Conservation (phyloP, 2,888 invertebrate species). For the Arenicola marina region DNA sequence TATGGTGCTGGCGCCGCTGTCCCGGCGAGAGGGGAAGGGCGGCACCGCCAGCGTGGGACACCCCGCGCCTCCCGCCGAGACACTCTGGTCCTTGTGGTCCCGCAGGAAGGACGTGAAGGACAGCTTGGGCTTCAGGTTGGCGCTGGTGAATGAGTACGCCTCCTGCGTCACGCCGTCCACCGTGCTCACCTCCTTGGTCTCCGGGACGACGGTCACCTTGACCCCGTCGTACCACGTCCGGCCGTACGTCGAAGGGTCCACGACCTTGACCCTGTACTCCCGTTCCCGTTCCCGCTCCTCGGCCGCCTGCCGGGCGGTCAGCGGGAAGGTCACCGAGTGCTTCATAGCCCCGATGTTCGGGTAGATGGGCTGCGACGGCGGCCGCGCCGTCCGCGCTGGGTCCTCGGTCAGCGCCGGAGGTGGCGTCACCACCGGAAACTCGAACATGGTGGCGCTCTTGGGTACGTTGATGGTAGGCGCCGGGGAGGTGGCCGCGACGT, state of each 20-base stretch:
- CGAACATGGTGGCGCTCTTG: background rate
- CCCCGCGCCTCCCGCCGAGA: background rate
- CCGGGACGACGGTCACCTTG: background rate
- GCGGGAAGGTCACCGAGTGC: slow-evolving; percentile 5
- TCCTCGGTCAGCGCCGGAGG: background rate
- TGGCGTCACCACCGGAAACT: background rate
- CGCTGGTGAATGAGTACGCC: too few species aligned
- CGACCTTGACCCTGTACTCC: too few species aligned
- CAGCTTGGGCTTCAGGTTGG: too few species aligned
- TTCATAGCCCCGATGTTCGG: slow-evolving; percentile 10
- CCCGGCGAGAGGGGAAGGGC: too few species aligned
- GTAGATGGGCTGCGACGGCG: slow-evolving; percentile 1
- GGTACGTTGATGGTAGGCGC: background rate
- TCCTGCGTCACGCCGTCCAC: background rate
- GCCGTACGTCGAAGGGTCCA: background rate
- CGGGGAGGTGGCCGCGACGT: background rate
- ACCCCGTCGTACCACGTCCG: slow-evolving; percentile 10
- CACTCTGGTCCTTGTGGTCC: too few species aligned
- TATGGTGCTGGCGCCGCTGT: slow-evolving; percentile 9
- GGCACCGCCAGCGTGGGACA: background rate
- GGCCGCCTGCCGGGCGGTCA: background rate
- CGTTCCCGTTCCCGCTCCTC: too few species aligned
- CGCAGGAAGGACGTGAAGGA: background rate
- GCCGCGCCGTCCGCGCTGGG: background rate
- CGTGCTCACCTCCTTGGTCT: background rate